Base-by-base conservation (phyloP, 2,113 vertebrate species). In the Platichthys stellatus region DNA sequence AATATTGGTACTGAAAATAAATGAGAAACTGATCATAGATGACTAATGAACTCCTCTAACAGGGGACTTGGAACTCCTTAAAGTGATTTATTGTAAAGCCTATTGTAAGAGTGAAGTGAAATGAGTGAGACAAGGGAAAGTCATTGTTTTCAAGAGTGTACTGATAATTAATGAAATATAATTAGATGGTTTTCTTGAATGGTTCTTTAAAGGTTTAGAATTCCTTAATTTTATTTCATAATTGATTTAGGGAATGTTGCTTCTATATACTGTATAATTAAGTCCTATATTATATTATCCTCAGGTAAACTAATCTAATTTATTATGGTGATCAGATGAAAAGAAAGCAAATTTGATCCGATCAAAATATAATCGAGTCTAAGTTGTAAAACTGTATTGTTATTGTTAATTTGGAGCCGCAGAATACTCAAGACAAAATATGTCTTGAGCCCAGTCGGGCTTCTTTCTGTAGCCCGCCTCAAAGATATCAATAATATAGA, bases 1-100 rank as follows among this genome's bases (percentile, higher is more conserved):
- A 57, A 64, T 72, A 88, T 70, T 78, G 69, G 68, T 83, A 88
- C 85, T 91, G 90, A 83, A 63, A 88, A 43, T 65, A 91, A 90
- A 91, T 89, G 38, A 83, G 86, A 88, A 87, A 77, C 49, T 82
- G 78, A 89, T 83, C 83, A 68, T 11, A 78, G 76, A 86, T 82
- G 86, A 91, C 66, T 79, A 79, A 92, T 91, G 71, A 78, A 77
- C 80, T 87, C 5, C 24, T 56, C n/a, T 56, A 23, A 20, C 40
- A 2, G 11, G 53, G 10, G 12, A 51, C 51, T 3, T 31, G 7
- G n/a, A 58, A 35, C 8, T 49, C 17, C 20, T 21, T 13, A 62
- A 49, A 6, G 3, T 53, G 61, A 63, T 64, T 35, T 15, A 59
- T 63, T 28, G 10, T 21, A 23, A 60, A 51, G 15, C 24, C 43